A percentile compares a stretch with the other conserved stretches of the same genome.
Conservation (phyloP, 2,113 vertebrate species). For the Mastomys natalensis region DNA sequence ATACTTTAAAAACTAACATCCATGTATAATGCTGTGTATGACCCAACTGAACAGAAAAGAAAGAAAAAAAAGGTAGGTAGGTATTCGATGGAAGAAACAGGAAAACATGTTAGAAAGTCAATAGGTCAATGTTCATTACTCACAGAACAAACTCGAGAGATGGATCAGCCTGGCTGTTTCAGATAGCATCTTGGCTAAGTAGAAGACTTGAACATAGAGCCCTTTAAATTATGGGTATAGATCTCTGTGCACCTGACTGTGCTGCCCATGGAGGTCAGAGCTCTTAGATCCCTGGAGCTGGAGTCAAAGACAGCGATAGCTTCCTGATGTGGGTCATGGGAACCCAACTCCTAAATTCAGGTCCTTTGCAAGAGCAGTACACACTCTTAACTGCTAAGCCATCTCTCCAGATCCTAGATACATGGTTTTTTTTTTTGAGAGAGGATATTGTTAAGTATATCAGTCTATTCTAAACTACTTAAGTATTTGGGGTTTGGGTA, state of each 20-base stretch:
- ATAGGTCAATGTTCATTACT: background rate
- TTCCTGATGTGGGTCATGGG: background rate
- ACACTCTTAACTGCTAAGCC: background rate
- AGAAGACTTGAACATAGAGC: background rate
- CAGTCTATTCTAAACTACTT: background rate
- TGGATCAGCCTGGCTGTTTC: background rate
- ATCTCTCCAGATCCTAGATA: background rate
- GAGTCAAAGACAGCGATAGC: background rate
- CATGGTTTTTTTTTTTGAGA: background rate
- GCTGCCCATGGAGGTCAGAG: background rate
- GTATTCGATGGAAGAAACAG: background rate
- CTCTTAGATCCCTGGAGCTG: background rate
- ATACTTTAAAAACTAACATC: slow-evolving; percentile 25
- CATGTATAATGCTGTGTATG: background rate
- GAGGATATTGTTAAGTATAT: background rate
- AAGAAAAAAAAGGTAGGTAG: no score
- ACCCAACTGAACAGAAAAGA: background rate
- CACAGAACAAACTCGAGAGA: background rate
- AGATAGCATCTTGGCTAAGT: background rate
- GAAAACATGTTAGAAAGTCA: background rate
- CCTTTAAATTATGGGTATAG: background rate
- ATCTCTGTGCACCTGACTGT: background rate
- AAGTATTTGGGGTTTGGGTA: slow-evolving; percentile 16
- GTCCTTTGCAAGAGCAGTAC: background rate
- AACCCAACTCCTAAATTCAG: background rate